Evolutionary conservation across 2,888 invertebrate genomes (phyloP), one percentile per base, ranked within the genome.

Genomic region (Andrena marginata): DNA sequence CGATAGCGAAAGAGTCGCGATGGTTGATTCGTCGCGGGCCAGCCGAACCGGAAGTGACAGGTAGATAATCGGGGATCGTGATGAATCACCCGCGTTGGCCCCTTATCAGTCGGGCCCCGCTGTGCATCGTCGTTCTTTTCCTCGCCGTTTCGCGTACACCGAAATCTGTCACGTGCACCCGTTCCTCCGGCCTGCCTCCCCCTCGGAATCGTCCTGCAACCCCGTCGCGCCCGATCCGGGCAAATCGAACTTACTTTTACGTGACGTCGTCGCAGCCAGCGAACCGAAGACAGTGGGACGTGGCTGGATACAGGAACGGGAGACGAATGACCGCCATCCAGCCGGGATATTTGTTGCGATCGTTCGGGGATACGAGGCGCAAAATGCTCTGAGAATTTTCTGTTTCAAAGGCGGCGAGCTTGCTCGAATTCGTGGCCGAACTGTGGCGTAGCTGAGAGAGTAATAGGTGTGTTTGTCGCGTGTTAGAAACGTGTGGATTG

Each of bases 171-270:
- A 77, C 87, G 87, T 77, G 64, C 82, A 80, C 64, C 51, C 20
- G 42, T 42, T 16, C 42, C 42, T 16, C 13, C 42, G 4, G 0
- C 31, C 59, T 62, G 26, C 42, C 59, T 60, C 82, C 33, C 6
- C 0, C 68, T 62, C 51, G 10, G 33, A 33, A 23, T 60, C 54
- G 48, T 42, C 72, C 31, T 33, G 29, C 64, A 70, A 64, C 69
- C 77, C 56, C 35, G 48, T 65, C 73, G 67, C 31, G 73, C 67
- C 49, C 60, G 79, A 29, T 72, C 63, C 80, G 68, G 72, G 80
- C 76, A 84, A 85, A 89, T 90, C 87, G 87, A 87, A 89, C 84
- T 88, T 88, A 90, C 85, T 90, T 90, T 87, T 77, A 87, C 82
- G 75, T 80, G 85, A 86, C 85, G 82, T 82, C 81, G 76, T 48